phyloP scores from a whole-genome alignment of 2,797 vertebrate genomes.

The Serranus cabrilla region DNA sequence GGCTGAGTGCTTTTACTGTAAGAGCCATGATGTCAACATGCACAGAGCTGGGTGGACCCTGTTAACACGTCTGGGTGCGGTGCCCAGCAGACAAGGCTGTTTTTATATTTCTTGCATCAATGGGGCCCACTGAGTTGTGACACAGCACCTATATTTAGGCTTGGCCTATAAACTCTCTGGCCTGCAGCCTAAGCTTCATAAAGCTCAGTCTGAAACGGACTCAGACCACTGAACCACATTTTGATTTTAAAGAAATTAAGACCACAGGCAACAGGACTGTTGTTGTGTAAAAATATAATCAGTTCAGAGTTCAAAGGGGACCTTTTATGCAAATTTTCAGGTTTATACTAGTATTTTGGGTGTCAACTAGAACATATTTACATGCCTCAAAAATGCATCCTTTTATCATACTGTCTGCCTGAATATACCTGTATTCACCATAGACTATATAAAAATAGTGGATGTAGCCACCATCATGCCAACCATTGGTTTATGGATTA shows the following conservation, averaged over 20 bases:
- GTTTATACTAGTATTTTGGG: too few species aligned
- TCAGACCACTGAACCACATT: slow-evolving; percentile 6
- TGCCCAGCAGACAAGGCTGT: slow-evolving; percentile 71
- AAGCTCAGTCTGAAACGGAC: slow-evolving; percentile 18
- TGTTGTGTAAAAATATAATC: not conserved
- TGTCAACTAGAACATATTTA: too few species aligned
- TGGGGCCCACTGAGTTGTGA: slow-evolving; percentile 67
- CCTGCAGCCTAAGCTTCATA: slow-evolving; percentile 9
- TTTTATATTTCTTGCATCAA: slow-evolving; percentile 78
- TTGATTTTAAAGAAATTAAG: slow-evolving; percentile 8
- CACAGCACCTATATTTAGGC: slow-evolving; percentile 77
- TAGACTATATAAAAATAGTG: too few species aligned
- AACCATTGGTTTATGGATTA: too few species aligned
- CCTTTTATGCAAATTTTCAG: too few species aligned
- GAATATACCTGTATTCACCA: too few species aligned
- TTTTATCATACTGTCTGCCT: too few species aligned
- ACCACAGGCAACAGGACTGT: not conserved
- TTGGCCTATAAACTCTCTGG: slow-evolving; percentile 51
- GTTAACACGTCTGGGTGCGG: slow-evolving; percentile 74
- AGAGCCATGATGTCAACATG: slow-evolving; percentile 63
- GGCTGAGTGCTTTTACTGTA: slow-evolving; percentile 36
- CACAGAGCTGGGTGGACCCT: slow-evolving; percentile 58
- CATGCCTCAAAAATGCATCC: too few species aligned
- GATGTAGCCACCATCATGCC: too few species aligned
- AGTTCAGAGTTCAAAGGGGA: not conserved